Evolutionary conservation across 2,797 vertebrate species (phyloP).

Genomic region (Ataeniobius toweri): DNA sequence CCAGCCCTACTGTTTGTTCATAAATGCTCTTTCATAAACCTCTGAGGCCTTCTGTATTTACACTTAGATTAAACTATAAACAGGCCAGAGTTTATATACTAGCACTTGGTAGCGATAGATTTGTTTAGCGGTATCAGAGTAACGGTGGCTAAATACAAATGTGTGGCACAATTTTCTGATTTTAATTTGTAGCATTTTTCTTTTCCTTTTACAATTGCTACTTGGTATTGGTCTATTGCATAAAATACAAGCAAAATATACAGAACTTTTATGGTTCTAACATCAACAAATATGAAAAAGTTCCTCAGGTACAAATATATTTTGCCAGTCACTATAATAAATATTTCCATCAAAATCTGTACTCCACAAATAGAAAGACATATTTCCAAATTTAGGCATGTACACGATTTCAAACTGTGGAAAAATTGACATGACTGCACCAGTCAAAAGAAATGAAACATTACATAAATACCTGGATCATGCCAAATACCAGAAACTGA

Average conservation of each 20-base stretch:
- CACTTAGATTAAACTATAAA: neutral
- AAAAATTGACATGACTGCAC: neutral
- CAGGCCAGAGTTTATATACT: neutral
- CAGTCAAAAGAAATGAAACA: slow-evolving; percentile 9
- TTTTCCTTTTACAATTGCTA: neutral
- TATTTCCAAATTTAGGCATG: slow-evolving; percentile 3
- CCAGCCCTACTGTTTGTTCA: neutral
- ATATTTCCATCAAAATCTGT: neutral
- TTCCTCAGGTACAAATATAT: neutral
- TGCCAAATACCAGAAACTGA: slow-evolving; percentile 30
- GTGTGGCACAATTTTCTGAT: neutral
- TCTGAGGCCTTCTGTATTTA: neutral
- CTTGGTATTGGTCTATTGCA: neutral
- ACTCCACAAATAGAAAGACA: neutral
- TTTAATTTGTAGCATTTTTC: neutral
- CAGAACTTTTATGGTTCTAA: neutral
- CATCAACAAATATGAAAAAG: neutral
- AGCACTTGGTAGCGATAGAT: neutral
- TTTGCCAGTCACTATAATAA: neutral
- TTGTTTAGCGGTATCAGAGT: neutral
- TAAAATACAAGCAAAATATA: neutral
- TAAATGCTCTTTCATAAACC: neutral
- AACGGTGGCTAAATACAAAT: neutral
- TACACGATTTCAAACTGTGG: neutral
- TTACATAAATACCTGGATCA: slow-evolving; percentile 5